Evolutionary conservation across 2,888 invertebrate genomes (phyloP).

Genomic region (Campoplex nolae): DNA sequence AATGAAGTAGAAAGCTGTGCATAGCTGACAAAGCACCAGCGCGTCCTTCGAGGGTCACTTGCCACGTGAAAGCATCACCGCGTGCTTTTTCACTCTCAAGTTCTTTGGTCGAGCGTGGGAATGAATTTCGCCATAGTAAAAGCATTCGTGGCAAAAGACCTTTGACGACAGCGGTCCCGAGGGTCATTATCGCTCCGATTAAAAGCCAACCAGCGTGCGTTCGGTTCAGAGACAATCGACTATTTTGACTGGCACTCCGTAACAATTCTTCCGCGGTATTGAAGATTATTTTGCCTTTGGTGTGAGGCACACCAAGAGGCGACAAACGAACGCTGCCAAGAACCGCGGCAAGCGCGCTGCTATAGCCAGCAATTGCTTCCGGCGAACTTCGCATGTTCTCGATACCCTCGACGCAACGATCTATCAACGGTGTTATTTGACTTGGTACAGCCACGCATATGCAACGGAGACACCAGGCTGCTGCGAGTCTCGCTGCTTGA

Average conservation of each 20-base stretch:
- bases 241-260: constrained; percentile 98
- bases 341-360: constrained; percentile 96
- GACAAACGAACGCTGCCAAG: constrained; percentile 96
- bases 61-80: constrained; percentile 99
- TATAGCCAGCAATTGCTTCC: constrained; percentile 96
- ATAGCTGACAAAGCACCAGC: constrained; percentile 98
- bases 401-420: constrained; percentile 94
- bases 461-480: constrained; percentile 97
- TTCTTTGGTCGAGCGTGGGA: constrained; percentile 98
- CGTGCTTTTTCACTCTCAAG: constrained; percentile 98
- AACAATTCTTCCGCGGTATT: constrained; percentile 98
- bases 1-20: constrained; percentile 96
- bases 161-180: constrained; percentile 96
- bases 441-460: constrained; percentile 97
- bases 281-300: constrained; percentile 97
- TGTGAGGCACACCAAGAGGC: constrained; percentile 97
- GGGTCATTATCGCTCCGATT: constrained; percentile 97
- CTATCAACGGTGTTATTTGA: constrained; percentile 96
- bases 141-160: constrained; percentile 97
- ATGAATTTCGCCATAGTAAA: constrained; percentile 98
- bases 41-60: constrained; percentile 97
- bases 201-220: constrained; percentile 99
- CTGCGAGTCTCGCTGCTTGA: constrained; percentile 96
- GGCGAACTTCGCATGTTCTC: constrained; percentile 96
- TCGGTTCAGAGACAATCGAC: constrained; percentile 96